Evolutionary conservation across 2,888 invertebrate species (phyloP).

Genomic region (Stratiomys singularior): DNA sequence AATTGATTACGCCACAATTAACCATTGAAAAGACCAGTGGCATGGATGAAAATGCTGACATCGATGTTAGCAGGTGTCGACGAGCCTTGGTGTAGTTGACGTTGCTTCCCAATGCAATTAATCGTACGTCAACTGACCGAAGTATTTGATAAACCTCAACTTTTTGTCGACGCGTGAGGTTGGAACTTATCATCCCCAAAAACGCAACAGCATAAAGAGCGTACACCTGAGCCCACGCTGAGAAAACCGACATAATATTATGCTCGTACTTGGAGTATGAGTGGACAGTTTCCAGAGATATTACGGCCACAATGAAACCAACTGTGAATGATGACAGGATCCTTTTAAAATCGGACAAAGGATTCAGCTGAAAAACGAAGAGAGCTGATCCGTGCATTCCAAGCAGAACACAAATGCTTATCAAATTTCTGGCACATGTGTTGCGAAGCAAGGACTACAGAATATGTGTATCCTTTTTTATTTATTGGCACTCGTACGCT

Average conservation of each 20-base stretch:
- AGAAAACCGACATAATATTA: conserved; percentile 18
- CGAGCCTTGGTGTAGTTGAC: conserved; percentile 17
- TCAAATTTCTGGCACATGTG: too few relatives aligned
- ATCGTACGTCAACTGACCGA: conserved; percentile 21
- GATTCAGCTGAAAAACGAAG: not conserved
- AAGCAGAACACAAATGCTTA: too few relatives aligned
- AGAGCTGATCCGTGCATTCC: too few relatives aligned
- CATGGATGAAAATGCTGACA: conserved; percentile 2
- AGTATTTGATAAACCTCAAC: not conserved
- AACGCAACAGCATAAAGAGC: conserved; percentile 15
- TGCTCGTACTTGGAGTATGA: conserved; percentile 35
- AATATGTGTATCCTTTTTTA: too few relatives aligned
- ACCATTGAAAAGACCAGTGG: conserved; percentile 43
- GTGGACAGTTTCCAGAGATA: conserved; percentile 10
- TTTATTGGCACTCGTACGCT: not conserved
- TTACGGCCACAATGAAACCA: conserved; percentile 3
- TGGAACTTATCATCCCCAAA: conserved; percentile 7
- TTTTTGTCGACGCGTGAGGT: not conserved
- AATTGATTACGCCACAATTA: conserved; percentile 39
- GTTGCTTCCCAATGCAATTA: not conserved
- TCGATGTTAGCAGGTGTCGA: not conserved
- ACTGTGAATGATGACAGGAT: not conserved
- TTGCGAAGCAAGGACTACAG: too few relatives aligned
- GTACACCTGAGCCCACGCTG: conserved; percentile 27
- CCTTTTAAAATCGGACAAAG: not conserved